Evolutionary conservation across 2,113 vertebrate genomes (phyloP), one percentile per base, ranked within the genome.

Genomic region (Trematomus loennbergii): DNA sequence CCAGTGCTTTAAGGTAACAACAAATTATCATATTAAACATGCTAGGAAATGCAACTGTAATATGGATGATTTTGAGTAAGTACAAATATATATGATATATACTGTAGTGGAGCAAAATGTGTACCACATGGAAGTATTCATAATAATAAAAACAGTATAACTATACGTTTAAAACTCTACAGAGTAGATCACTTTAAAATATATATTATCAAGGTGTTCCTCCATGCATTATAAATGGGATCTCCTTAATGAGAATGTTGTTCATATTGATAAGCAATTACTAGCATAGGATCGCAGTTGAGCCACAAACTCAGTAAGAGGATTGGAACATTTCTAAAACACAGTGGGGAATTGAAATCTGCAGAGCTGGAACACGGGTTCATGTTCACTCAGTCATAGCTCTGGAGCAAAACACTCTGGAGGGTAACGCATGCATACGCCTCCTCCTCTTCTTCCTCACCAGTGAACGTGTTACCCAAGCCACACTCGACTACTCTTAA

Each of bases 401-500:
- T 82, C 33, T 65, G 66, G 48, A 46, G 40, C 20, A 58, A 58
- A 50, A 63, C 33, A 67, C 66, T 72, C 18, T 75, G 71, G n/a
- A 63, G 75, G 43, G 16, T 57, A 72, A 75, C 75, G 17, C 15
- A 63, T 54, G 75, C 46, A 17, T 65, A 79, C 64, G 25, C 65
- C 64, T 46, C 64, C 49, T 36, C 65, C 67, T 48, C 48, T 36
- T 64, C 57, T 20, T 36, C 76, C 55, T 73, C 79, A 57, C 49
- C 60, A 70, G 15, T 60, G 74, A 83, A 77, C 74, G 83, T 86
- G 75, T 88, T 86, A 86, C 78, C 83, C 70, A 49, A 72, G 60
- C 66, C 58, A 29, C 78, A 86, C 75, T 82, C 43, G 62, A 82
- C 66, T 75, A 20, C 64, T 66, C 43, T 78, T 48, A 72, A 63